Evolutionary conservation across 2,113 vertebrate species (phyloP).

Genomic region (Archilochus colubris): DNA sequence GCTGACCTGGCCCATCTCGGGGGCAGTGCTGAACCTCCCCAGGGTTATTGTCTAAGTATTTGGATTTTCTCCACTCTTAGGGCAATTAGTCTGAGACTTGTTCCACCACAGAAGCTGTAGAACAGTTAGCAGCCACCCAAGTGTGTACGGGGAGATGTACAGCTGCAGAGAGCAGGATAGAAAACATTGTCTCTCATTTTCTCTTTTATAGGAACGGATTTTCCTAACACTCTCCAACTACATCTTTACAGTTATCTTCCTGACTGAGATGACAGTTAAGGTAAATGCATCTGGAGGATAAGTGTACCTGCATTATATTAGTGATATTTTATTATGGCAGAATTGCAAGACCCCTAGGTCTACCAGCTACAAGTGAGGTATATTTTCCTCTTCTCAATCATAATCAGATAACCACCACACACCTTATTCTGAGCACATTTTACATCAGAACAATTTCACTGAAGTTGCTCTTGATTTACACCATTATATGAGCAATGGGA

Average conservation of each 20-base stretch:
- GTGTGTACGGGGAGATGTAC: neutral
- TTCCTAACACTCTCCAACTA: slow-evolving; percentile 97
- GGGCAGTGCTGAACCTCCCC: rapidly evolving
- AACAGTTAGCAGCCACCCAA: neutral
- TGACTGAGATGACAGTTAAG: slow-evolving; percentile 97
- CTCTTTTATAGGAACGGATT: slow-evolving; percentile 87
- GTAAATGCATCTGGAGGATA: slow-evolving; percentile 71
- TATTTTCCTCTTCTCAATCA: neutral
- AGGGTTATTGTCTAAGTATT: neutral
- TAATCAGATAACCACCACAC: neutral
- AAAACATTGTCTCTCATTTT: neutral
- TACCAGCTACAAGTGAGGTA: neutral
- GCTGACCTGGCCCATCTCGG: neutral
- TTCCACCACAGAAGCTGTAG: neutral
- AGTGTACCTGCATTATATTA: neutral
- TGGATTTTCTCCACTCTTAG: neutral
- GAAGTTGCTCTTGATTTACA: slow-evolving; percentile 53
- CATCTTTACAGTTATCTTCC: slow-evolving; percentile 96
- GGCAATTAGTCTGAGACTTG: neutral
- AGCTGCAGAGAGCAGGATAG: neutral
- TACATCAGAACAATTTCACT: slow-evolving; percentile 9
- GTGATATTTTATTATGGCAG: neutral
- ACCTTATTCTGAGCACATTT: slow-evolving; percentile 30
- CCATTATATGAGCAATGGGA: slow-evolving; percentile 27
- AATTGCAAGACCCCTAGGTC: neutral